A percentile compares a stretch with the other conserved stretches of the same genome.
Conservation (phyloP, 1,140 invertebrate species). For the Megalonaias nervosa region DNA sequence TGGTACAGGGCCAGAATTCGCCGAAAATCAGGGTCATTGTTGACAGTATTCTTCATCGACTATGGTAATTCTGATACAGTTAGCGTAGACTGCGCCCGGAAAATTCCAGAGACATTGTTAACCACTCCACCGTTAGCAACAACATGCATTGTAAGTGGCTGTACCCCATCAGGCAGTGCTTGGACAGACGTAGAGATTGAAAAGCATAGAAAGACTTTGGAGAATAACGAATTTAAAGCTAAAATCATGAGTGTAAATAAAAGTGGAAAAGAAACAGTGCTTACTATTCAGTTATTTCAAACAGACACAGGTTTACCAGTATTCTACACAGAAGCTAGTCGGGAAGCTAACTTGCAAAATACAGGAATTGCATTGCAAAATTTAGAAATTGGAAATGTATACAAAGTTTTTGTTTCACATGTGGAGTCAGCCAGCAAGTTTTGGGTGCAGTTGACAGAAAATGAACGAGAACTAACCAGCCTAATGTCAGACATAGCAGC, state of each 20-base stretch:
- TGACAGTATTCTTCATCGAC: constrained; percentile 73
- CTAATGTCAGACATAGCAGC: constrained; percentile 43
- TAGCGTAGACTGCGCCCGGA: constrained; percentile 23
- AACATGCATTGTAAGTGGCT: constrained; percentile 48
- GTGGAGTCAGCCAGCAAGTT: constrained; percentile 47
- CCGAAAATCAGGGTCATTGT: constrained; percentile 51
- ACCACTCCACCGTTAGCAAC: constrained; percentile 44
- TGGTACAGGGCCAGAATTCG: constrained; percentile 82
- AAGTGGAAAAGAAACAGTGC: constrained; percentile 14
- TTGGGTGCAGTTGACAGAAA: constrained; percentile 43
- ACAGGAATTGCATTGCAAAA: constrained; percentile 7
- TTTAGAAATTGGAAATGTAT: constrained; percentile 21
- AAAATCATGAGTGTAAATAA: constrained; percentile 17
- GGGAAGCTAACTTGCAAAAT: constrained; percentile 1
- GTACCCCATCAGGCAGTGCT: constrained; percentile 27
- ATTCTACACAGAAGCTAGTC: constrained; percentile 20
- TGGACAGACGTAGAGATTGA: constrained; percentile 45
- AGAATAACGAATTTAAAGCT: constrained; percentile 30
- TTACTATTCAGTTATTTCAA: constrained; percentile 18
- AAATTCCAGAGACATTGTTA: constrained; percentile 37
- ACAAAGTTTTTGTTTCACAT: constrained; percentile 41
- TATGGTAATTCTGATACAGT: constrained; percentile 74
- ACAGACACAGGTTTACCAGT: constrained; percentile 20
- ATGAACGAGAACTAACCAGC: constrained; percentile 36
- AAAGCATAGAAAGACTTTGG: constrained; percentile 44